phyloP scores from a whole-genome alignment of 1,140 invertebrate genomes.

The Rhyacophila brunnea region DNA sequence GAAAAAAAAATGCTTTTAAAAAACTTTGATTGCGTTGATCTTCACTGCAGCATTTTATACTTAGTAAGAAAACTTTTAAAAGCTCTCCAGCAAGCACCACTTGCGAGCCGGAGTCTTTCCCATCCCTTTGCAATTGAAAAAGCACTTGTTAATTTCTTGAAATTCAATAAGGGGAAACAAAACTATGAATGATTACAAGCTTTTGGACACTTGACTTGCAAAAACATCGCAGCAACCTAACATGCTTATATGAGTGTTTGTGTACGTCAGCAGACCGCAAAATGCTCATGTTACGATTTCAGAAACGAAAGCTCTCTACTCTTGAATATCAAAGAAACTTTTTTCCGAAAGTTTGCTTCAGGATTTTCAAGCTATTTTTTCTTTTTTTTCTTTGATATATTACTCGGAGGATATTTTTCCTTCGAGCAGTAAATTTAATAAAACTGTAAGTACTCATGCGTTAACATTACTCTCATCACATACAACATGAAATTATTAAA shows the following conservation, averaged over 20 bases:
- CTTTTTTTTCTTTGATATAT: too few relatives aligned
- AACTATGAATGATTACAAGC: conserved; percentile 5
- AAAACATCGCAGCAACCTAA: not conserved
- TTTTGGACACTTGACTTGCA: not conserved
- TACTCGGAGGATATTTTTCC: too few relatives aligned
- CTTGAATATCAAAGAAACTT: not conserved
- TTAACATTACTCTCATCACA: too few relatives aligned
- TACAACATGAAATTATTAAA: too few relatives aligned
- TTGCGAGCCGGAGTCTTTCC: not conserved
- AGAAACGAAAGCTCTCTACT: not conserved
- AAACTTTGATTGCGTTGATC: too few relatives aligned
- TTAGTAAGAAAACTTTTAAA: too few relatives aligned
- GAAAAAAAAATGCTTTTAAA: too few relatives aligned
- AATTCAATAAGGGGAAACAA: conserved; percentile 14
- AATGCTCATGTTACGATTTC: not conserved
- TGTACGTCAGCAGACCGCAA: conserved; percentile 5
- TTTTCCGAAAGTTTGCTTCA: not conserved
- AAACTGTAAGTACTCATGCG: too few relatives aligned
- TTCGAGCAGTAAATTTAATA: too few relatives aligned
- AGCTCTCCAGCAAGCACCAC: too few relatives aligned
- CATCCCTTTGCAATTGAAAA: conserved; percentile 2
- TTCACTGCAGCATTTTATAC: too few relatives aligned
- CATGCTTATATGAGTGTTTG: conserved; percentile 6
- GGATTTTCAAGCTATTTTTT: too few relatives aligned
- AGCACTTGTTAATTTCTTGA: conserved; percentile 2